Percentiles rank a stretch among this genome's conserved stretches.
Evolutionary conservation across 2,888 invertebrate species (phyloP).

Genomic region (Ormyrus labotus): DNA sequence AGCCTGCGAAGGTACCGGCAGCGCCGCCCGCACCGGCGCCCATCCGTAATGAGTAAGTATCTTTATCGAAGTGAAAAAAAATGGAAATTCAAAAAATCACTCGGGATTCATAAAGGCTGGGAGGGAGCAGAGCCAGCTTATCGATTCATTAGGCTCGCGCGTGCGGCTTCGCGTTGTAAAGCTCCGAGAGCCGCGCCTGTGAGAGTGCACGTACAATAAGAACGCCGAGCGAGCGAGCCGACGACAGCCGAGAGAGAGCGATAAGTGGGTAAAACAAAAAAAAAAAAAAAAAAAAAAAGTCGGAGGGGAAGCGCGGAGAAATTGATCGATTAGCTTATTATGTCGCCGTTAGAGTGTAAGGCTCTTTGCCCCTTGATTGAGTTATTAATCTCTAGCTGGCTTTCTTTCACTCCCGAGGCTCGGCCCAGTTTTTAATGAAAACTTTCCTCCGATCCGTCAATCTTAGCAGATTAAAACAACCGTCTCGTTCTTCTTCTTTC

Average conservation of each 20-base stretch:
- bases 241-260: slow-evolving; percentile 4
- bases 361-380: slow-evolving; percentile 3
- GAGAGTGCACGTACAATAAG: too few relatives aligned
- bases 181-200: too few relatives aligned
- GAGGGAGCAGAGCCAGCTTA: too few relatives aligned
- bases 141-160: too few relatives aligned
- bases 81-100: too few relatives aligned
- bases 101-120: too few relatives aligned
- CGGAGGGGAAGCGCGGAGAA: background rate
- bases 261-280: background rate
- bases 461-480: too few relatives aligned
- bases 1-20: slow-evolving; percentile 26
- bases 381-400: slow-evolving; percentile 11
- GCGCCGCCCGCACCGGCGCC: too few relatives aligned
- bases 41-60: slow-evolving; percentile 43
- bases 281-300: background rate
- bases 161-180: too few relatives aligned
- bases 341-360: background rate
- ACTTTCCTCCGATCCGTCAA: too few relatives aligned
- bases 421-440: slow-evolving; percentile 66
- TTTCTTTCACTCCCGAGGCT: slow-evolving; percentile 42
- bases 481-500: too few relatives aligned
- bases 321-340: slow-evolving; percentile 30
- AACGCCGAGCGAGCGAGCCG: background rate
- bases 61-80: too few relatives aligned